These are phyloP conservation scores for Alsophila aescularia DNA, from an alignment of 2,888 invertebrate species.

Conservation along the genomic window DNA sequence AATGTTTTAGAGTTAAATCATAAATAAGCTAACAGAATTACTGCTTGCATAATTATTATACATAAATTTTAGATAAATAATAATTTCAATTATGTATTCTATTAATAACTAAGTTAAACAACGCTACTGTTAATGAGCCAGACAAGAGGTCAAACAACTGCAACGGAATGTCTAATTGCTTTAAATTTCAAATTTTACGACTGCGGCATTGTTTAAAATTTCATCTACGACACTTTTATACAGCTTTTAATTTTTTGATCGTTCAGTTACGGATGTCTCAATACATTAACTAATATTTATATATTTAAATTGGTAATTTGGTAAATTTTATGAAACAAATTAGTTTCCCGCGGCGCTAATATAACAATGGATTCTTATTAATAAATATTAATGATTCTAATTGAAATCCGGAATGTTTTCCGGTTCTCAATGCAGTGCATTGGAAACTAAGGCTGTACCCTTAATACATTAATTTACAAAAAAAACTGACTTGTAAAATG, in stretches of 20 bases:
- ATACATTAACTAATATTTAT: conserved; percentile 33
- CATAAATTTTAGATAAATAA: no score
- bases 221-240: conserved; percentile 32
- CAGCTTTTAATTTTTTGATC: conserved; percentile 39
- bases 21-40: no score
- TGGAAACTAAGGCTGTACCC: not conserved
- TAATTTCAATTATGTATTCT: no score
- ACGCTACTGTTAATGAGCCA: conserved; percentile 13
- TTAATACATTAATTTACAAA: no score
- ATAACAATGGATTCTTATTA: conserved; percentile 14
- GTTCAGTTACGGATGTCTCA: conserved; percentile 39
- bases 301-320: conserved; percentile 45
- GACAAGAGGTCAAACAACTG: conserved; percentile 38
- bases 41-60: no score
- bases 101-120: conserved; percentile 9
- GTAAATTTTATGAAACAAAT: conserved; percentile 28
- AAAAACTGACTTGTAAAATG: no score
- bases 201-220: conserved; percentile 34
- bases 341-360: conserved; percentile 20
- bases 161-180: conserved; percentile 33
- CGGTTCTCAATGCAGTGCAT: not conserved
- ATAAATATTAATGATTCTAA: conserved; percentile 6
- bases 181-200: conserved; percentile 44
- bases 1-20: no score
- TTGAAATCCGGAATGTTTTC: not conserved